Evolutionary conservation across 2,797 vertebrate species (phyloP), one percentile per base, ranked within the genome.

Genomic region (Argentina silus): DNA sequence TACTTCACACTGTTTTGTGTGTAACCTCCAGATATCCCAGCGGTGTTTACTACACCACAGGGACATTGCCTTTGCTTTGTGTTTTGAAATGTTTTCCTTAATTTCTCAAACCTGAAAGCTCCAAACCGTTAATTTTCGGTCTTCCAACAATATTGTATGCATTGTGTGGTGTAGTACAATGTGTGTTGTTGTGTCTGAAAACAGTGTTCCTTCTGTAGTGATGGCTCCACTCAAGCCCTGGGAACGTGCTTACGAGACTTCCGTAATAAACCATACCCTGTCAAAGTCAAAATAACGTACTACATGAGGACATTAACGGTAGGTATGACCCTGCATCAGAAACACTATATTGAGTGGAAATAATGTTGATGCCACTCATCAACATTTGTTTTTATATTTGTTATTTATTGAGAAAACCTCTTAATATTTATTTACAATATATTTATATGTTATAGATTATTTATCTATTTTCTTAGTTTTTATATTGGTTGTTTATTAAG

Each of bases 241-340:
- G 96, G 96, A 0, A 95, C 95, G 0, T 99, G 98, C 90, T 95
- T 97, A 86, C 95, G 98, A 83, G 98, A 99, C 84, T 99, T 99
- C 51, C 93, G 98, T 45, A 99, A 99, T 89, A 99, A 99, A 78
- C 98, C 98, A 0, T 99, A 99, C 80, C 97, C 98, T 0, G 88
- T 99, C 59, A 91, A 95, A 77, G 95, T 95, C 77, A 98, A 95
- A 91, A 93, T 99, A 55, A 93, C 81, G 0, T 99, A 98, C 89
- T 99, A 98, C 88, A 93, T 93, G 83, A 95, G 94, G 85, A 93
- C 91, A 0, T 6, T 99, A 86, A 95, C 94, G 71, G 98, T 99
- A 91, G 87, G 94, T 91, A 67, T 74, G 23, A 19, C 3, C 8
- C 36, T 42, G 1, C 53, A 21, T 19, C 2, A 17, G 42, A 76